Evolutionary conservation across 2,113 vertebrate species (phyloP), one percentile per base, ranked within the genome.

Genomic region (Planiliza haematocheilus): DNA sequence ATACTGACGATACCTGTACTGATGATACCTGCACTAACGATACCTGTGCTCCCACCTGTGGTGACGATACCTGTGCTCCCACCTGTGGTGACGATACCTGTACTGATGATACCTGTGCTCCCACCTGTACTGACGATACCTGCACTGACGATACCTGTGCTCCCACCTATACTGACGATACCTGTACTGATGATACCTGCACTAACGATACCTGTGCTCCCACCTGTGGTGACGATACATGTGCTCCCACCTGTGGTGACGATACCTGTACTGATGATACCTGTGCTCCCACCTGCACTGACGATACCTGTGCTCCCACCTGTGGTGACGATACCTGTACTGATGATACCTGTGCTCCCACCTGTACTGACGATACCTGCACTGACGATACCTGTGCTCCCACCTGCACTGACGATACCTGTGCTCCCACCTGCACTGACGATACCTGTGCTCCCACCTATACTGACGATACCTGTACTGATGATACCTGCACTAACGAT

Each of bases 341-440:
- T n/a, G n/a, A n/a, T n/a, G n/a, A n/a, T n/a, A n/a, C n/a, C n/a
- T n/a, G n/a, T n/a, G n/a, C n/a, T n/a, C n/a, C n/a, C n/a, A n/a
- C n/a, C n/a, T 94, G 94, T 21, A 93, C 93, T 0, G 92, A 86
- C 7, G 93, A n/a, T n/a, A n/a, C n/a, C n/a, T n/a, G n/a, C n/a
- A n/a, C n/a, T n/a, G n/a, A n/a, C n/a, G n/a, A n/a, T n/a, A n/a
- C n/a, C n/a, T n/a, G n/a, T n/a, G n/a, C n/a, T n/a, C n/a, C n/a
- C n/a, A n/a, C n/a, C n/a, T n/a, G n/a, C n/a, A n/a, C n/a, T n/a
- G n/a, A n/a, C n/a, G n/a, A n/a, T n/a, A n/a, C n/a, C n/a, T n/a
- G n/a, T n/a, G n/a, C n/a, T n/a, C n/a, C n/a, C n/a, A n/a, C n/a
- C n/a, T n/a, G n/a, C n/a, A n/a, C n/a, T n/a, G n/a, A n/a, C n/a